phyloP scores from a whole-genome alignment of 1,140 invertebrate species.

The Apis dorsata region DNA sequence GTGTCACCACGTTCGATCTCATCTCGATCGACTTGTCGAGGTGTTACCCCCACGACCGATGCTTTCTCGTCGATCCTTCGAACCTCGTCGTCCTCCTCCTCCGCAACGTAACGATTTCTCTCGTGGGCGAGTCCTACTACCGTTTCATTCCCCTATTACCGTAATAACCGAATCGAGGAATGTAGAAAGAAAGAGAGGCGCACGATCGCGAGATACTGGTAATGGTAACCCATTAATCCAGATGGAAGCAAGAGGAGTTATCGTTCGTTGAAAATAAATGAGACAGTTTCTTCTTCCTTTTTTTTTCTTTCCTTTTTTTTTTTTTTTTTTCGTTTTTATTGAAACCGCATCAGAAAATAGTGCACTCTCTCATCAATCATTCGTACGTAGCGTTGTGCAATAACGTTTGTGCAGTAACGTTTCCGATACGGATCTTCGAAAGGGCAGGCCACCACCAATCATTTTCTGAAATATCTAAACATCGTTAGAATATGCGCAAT shows the following conservation, averaged over 20 bases:
- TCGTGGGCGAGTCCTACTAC: background rate
- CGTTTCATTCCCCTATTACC: background rate
- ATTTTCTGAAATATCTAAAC: background rate
- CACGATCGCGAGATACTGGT: background rate
- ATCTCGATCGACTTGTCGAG: background rate
- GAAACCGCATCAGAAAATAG: background rate
- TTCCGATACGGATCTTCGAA: background rate
- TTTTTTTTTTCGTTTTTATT: background rate
- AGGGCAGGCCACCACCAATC: too few relatives aligned
- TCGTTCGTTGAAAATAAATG: background rate
- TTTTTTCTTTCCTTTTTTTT: background rate
- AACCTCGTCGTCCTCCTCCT: too few relatives aligned
- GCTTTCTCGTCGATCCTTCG: constrained; percentile 4
- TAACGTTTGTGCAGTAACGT: background rate
- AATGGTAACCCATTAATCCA: background rate
- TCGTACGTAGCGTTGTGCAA: background rate
- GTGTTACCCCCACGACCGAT: background rate
- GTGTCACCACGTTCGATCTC: constrained; percentile 55
- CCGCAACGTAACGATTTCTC: too few relatives aligned
- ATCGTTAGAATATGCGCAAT: background rate
- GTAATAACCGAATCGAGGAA: background rate
- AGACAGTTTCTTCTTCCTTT: too few relatives aligned
- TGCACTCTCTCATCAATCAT: constrained; percentile 15
- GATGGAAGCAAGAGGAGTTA: background rate
- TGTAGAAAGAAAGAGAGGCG: background rate